phyloP scores from a whole-genome alignment of 2,797 vertebrate species.

The Oreochromis mossambicus region DNA sequence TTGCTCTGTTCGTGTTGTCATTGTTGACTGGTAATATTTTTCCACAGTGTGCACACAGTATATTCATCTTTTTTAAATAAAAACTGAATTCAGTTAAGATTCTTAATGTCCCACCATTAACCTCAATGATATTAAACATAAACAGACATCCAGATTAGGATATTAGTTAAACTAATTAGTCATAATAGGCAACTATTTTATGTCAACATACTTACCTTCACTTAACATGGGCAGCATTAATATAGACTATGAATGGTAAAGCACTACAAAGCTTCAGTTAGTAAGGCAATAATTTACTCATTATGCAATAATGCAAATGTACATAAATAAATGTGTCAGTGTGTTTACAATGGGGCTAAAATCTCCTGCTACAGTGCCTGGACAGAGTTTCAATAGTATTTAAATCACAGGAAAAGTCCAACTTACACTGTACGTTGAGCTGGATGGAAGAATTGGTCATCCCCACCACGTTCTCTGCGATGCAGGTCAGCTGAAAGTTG shows the following conservation, averaged over 20 bases:
- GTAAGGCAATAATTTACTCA: not conserved
- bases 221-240: not conserved
- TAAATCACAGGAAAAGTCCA: not conserved
- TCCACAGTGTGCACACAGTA: not conserved
- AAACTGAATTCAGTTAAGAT: not conserved
- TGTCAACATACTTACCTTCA: not conserved
- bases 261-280: not conserved
- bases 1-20: not conserved
- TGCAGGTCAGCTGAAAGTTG: constrained; percentile 89
- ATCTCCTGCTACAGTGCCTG: not conserved
- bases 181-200: not conserved
- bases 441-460: constrained; percentile 95
- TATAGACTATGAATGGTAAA: not conserved
- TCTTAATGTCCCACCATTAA: not conserved
- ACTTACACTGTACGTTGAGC: constrained; percentile 94
- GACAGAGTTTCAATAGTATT: not conserved
- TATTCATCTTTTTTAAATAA: not conserved
- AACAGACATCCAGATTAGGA: constrained; percentile 1
- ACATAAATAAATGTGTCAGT: not conserved
- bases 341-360: not conserved
- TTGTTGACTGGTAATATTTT: not conserved
- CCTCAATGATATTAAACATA: not conserved
- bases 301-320: not conserved
- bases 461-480: constrained; percentile 95
- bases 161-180: constrained; percentile 11